Evolutionary conservation across 1,140 invertebrate genomes (phyloP).

Genomic region (Laupala kohalensis): DNA sequence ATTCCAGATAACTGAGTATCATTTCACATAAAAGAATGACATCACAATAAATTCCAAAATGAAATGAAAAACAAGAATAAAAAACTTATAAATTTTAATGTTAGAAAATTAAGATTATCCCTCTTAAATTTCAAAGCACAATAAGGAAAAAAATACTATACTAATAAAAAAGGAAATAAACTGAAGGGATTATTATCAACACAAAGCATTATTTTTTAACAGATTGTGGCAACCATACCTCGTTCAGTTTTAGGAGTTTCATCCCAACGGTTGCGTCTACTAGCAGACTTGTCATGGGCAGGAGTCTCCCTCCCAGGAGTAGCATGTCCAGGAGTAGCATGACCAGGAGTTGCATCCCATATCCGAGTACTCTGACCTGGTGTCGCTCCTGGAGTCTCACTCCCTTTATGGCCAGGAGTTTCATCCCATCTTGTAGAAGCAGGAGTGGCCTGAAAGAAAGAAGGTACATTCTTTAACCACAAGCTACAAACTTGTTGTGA

Average conservation of each 20-base stretch:
- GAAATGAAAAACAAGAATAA: no score
- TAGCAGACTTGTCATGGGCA: slow-evolving; percentile 48
- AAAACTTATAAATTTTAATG: no score
- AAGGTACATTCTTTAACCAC: no score
- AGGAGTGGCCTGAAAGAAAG: slow-evolving; percentile 54
- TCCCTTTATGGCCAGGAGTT: slow-evolving; percentile 84
- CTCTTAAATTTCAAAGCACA: no score
- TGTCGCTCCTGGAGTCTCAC: slow-evolving; percentile 85
- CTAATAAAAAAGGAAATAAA: not conserved
- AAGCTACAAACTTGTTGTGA: no score
- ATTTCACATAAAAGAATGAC: no score
- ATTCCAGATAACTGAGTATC: no score
- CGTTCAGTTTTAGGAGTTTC: slow-evolving; percentile 96
- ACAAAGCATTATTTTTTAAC: no score
- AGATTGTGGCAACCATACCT: slow-evolving; percentile 30
- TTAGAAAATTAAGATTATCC: no score
- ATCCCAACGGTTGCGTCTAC: slow-evolving; percentile 93
- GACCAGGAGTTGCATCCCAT: slow-evolving; percentile 91
- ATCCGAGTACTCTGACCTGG: slow-evolving; percentile 73
- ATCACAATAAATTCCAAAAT: no score
- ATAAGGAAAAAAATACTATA: not conserved
- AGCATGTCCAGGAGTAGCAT: slow-evolving; percentile 71
- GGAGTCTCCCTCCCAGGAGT: slow-evolving; percentile 85
- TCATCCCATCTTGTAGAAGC: slow-evolving; percentile 86
- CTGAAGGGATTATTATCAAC: no score